Conservation (phyloP, 2,888 invertebrate genomes). For the Pandemis corylana region DNA sequence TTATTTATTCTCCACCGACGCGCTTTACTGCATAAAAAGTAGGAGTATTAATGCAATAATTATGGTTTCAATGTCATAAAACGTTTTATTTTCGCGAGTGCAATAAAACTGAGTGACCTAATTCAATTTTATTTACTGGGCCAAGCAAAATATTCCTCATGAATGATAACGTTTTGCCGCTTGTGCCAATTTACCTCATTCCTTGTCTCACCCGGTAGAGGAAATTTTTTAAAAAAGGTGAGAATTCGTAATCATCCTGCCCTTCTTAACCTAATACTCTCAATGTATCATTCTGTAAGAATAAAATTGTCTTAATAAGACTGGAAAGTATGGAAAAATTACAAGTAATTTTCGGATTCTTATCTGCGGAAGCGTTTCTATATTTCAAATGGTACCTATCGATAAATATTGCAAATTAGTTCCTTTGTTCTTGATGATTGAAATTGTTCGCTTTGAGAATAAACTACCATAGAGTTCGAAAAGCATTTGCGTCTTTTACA, state of each 20-base stretch:
- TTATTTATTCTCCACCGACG: neutral
- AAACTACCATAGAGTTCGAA: no score
- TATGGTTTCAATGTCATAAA: conserved; percentile 5
- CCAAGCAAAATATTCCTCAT: conserved; percentile 16
- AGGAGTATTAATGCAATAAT: conserved; percentile 1
- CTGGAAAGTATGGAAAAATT: neutral
- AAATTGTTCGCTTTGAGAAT: no score
- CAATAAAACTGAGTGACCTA: conserved; percentile 14
- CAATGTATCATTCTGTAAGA: conserved; percentile 20
- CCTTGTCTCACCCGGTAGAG: conserved; percentile 30
- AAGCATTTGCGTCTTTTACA: no score
- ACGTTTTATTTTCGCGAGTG: conserved; percentile 4
- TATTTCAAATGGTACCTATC: neutral
- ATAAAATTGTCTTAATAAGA: conserved; percentile 9
- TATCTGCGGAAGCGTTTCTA: neutral
- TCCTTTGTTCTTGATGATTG: neutral
- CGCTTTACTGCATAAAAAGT: conserved; percentile 1
- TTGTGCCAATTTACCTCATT: conserved; percentile 28
- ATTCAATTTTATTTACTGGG: conserved; percentile 14
- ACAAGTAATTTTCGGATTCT: neutral
- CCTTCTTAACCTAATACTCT: conserved; percentile 26
- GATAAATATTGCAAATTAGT: neutral
- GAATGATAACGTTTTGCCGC: conserved; percentile 19
- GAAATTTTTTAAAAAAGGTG: conserved; percentile 27
- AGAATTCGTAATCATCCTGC: conserved; percentile 32